phyloP scores from a whole-genome alignment of 2,888 invertebrate species.

The Gryllus longicercus region DNA sequence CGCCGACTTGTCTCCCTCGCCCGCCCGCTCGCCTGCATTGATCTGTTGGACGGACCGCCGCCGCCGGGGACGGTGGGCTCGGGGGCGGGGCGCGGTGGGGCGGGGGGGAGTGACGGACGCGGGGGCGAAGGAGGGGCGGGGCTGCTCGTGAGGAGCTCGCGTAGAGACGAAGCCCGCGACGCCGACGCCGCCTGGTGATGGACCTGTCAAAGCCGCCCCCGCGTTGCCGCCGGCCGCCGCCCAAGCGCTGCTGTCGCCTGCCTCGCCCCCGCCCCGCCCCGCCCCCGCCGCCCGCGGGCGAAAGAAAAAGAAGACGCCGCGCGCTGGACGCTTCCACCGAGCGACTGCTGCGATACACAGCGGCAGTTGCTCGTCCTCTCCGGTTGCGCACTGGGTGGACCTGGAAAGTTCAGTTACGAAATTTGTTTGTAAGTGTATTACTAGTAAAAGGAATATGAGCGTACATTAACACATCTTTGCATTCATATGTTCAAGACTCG shows the following conservation, averaged over 20 bases:
- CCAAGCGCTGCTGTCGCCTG: constrained; percentile 27
- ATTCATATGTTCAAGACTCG: too few species aligned
- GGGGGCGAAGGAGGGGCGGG: constrained; percentile 28
- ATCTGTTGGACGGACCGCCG: constrained; percentile 40
- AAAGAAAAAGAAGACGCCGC: too few species aligned
- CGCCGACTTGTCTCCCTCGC: constrained; percentile 40
- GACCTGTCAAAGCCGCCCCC: constrained; percentile 21
- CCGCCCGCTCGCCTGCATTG: constrained; percentile 46
- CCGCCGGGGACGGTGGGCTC: constrained; percentile 47
- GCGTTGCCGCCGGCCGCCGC: constrained; percentile 28
- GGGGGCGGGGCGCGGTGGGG: background rate
- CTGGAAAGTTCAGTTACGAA: too few species aligned
- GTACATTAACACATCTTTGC: too few species aligned
- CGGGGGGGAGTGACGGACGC: constrained; percentile 40
- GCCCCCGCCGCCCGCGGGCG: too few species aligned
- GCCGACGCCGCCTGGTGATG: constrained; percentile 29
- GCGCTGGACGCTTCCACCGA: too few species aligned
- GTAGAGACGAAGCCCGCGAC: too few species aligned
- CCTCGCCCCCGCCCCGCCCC: constrained; percentile 10
- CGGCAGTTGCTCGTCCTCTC: too few species aligned
- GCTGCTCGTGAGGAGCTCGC: constrained; percentile 37
- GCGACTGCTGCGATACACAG: too few species aligned
- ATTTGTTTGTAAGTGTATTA: too few species aligned
- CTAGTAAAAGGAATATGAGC: too few species aligned
- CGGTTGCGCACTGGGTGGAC: too few species aligned